Conservation (phyloP, 2,888 invertebrate species). For the Diploptera punctata region DNA sequence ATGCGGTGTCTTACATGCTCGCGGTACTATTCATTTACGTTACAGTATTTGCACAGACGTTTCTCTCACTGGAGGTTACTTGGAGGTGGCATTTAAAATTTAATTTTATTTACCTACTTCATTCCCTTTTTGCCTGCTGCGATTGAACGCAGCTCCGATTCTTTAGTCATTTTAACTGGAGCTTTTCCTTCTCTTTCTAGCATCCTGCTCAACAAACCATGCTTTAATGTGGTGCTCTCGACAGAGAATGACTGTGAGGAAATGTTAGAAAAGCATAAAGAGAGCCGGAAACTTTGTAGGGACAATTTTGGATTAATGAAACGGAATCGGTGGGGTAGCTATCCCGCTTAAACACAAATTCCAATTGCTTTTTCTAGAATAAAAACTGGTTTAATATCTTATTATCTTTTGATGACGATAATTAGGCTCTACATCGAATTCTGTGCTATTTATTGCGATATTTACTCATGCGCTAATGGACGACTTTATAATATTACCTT, state of each 20-base stretch:
- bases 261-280: not conserved
- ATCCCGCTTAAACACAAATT: no score
- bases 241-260: not conserved
- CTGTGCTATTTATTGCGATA: no score
- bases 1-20: not conserved
- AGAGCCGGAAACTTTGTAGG: no score
- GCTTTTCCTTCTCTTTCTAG: not conserved
- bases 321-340: no score
- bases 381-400: no score
- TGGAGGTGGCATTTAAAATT: conserved; percentile 35
- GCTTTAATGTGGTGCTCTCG: not conserved
- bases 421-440: no score
- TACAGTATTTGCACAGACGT: not conserved
- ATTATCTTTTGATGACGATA: no score
- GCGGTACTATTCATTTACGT: not conserved
- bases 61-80: conserved; percentile 2
- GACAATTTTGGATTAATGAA: no score
- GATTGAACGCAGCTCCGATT: conserved; percentile 28
- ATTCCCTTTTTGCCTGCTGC: conserved; percentile 22
- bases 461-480: no score
- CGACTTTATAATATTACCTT: no score
- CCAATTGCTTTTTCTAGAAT: no score
- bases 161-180: conserved; percentile 28
- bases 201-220: not conserved
- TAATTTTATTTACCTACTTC: conserved; percentile 36